Evolutionary conservation across 2,797 vertebrate species (phyloP).

Genomic region (Spinus olivaceus): DNA sequence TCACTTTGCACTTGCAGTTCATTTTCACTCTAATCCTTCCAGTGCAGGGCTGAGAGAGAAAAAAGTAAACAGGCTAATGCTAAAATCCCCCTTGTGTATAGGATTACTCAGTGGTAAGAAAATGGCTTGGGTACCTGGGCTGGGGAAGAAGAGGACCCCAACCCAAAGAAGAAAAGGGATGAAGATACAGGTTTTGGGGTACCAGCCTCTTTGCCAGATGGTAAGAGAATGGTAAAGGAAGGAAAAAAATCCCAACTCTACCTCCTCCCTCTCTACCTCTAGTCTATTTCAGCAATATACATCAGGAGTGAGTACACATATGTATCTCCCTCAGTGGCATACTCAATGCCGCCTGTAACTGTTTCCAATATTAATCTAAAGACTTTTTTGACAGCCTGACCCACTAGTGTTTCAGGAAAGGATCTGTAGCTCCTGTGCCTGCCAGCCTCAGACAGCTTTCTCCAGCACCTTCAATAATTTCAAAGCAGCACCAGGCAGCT

Average conservation of each 20-base stretch:
- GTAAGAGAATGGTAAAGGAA: background rate
- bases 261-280: background rate
- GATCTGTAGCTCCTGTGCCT: background rate
- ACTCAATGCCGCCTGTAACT: background rate
- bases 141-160: background rate
- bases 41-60: background rate
- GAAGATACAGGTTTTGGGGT: background rate
- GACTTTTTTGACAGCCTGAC: background rate
- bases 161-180: background rate
- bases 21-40: conserved; percentile 38
- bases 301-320: background rate
- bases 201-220: background rate
- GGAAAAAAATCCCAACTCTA: background rate
- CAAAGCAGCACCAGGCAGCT: background rate
- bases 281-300: background rate
- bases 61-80: conserved; percentile 2
- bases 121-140: background rate
- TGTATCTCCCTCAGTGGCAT: background rate
- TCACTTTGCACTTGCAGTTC: conserved; percentile 16
- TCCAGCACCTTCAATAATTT: background rate
- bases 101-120: background rate
- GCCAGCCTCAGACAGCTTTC: background rate
- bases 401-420: background rate
- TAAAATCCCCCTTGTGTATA: background rate
- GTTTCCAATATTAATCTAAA: background rate